Percentiles rank a stretch among this genome's conserved stretches.
Conservation (phyloP, 2,113 vertebrate species). For the Thryonomys swinderianus region DNA sequence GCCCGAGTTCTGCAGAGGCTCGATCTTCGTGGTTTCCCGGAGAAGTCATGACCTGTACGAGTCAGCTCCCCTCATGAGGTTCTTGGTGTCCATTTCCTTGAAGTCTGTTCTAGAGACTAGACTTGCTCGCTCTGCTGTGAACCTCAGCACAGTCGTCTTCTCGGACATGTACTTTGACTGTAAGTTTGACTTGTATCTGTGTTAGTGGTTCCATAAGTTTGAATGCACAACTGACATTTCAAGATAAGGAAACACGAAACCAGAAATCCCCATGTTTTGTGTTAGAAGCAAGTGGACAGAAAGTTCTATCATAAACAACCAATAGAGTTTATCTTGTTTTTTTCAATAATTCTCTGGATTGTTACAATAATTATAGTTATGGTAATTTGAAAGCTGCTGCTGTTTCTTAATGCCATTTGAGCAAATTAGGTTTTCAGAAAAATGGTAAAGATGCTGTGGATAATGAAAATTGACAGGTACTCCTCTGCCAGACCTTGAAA, state of each 20-base stretch:
- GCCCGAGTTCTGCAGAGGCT: background rate
- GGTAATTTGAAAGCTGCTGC: background rate
- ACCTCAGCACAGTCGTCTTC: background rate
- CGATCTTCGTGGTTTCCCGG: background rate
- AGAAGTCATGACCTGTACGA: background rate
- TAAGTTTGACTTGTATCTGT: background rate
- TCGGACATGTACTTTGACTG: background rate
- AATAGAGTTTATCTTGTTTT: background rate
- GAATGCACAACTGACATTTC: background rate
- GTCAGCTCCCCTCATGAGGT: no score
- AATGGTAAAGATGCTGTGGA: background rate
- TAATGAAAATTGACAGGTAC: background rate
- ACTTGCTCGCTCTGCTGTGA: background rate
- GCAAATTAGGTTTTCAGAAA: background rate
- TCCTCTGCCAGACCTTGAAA: background rate
- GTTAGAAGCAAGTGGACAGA: background rate
- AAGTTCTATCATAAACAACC: background rate
- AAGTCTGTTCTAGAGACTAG: background rate
- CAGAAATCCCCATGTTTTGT: background rate
- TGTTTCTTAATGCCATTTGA: background rate
- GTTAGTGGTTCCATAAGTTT: background rate
- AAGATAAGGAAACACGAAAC: background rate
- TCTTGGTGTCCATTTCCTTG: background rate
- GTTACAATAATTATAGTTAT: background rate
- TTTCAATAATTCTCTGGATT: background rate